Evolutionary conservation across 2,797 vertebrate genomes (phyloP), one percentile per base, ranked within the genome.

Genomic region (Tadarida brasiliensis): DNA sequence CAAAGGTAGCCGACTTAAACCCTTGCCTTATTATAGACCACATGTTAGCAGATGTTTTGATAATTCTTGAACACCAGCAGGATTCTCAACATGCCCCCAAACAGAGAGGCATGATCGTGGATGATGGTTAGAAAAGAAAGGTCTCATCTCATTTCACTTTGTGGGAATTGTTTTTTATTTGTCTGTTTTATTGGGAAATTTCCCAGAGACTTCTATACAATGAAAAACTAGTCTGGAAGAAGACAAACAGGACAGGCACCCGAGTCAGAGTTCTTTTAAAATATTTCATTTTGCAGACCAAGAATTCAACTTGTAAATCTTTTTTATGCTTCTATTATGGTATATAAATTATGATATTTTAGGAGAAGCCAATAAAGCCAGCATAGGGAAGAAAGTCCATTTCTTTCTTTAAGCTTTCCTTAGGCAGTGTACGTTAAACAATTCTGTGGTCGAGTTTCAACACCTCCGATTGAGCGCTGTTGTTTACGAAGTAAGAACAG

Each of bases 401-500:
- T 90, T 95, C 80, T 59, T 90, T 44, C 90, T 92, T 30, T 22
- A 15, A 95, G 59, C 93, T 98, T 96, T 82, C 94, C 49, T 54
- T 94, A 90, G 91, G 73, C 77, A 30, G 91, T 78, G 8, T 1
- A 59, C 70, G 96, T 98, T 97, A 97, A 98, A 96, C 95, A 97
- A 70, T 88, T 97, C 85, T 84, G 19, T 11, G 94, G 83, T 97
- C 33, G 87, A 59, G 35, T 97, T 94, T 98, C 96, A 97, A 92
- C 89, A 92, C 83, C 61, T 96, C 47, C 26, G 87, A 96, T 73
- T 97, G 84, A 86, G 85, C 84, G 95, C 81, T 39, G 65, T 96
- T 97, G 97, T 97, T 98, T 97, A 92, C 54, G 59, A 97, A 98
- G 94, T 95, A 97, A 94, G 93, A 98, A 95, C 80, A 97, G 87